Conservation (phyloP, 2,888 invertebrate genomes). For the Pristionchus arcanus region DNA sequence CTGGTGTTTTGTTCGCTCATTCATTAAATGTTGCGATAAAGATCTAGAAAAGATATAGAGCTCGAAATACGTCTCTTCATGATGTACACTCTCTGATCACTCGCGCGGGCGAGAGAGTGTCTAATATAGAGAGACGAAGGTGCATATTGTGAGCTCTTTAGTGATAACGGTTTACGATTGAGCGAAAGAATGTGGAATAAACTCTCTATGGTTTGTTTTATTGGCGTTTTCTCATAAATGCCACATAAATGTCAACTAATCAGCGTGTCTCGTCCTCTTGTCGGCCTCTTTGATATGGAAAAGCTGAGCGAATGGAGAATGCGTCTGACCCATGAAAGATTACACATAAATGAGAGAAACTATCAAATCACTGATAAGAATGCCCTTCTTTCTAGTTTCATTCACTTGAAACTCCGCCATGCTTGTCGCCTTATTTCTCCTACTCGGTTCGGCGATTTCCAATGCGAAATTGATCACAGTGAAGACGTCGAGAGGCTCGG, state of each 20-base stretch:
- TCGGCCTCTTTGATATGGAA: neutral
- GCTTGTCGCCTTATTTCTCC: neutral
- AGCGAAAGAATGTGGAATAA: neutral
- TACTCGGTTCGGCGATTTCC: neutral
- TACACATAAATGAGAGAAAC: neutral
- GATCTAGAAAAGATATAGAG: too few species aligned
- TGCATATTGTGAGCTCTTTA: neutral
- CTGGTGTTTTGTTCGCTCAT: too few species aligned
- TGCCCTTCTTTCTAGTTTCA: neutral
- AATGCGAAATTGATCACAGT: neutral
- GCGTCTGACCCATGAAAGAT: neutral
- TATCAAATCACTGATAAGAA: neutral
- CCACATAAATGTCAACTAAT: neutral
- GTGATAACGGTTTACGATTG: neutral
- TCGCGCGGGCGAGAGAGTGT: too few species aligned
- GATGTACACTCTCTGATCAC: too few species aligned
- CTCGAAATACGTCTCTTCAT: too few species aligned
- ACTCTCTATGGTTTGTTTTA: neutral
- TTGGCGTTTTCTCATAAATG: neutral
- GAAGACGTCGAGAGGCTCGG: constrained; percentile 7
- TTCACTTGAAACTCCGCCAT: neutral
- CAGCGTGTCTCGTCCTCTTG: neutral
- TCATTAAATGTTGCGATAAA: too few species aligned
- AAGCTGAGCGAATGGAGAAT: neutral
- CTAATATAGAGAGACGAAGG: too few species aligned